Base-by-base conservation (phyloP, 2,888 invertebrate species). In the Caenorhabditis panamensis region DNA sequence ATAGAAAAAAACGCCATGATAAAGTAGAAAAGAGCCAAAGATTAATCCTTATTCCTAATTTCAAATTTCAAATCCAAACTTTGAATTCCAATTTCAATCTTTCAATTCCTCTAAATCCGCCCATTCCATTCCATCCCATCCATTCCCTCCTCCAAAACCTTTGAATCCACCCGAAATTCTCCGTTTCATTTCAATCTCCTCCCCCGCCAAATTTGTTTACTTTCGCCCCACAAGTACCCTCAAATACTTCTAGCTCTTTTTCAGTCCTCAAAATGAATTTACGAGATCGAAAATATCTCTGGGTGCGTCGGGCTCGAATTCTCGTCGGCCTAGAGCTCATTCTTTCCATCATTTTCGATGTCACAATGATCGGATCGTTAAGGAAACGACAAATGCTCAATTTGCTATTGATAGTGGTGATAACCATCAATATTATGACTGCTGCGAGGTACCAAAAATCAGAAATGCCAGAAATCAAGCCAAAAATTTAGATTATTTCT, bases 401-500 rank as follows among this genome's bases (percentile, higher is more conserved):
- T 61, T 28, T 78, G 20, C 37, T 78, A 4, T 20, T 82, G 31
- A 61, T 71, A 9, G 66, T 69, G 16, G 72, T 82, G 1, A 63
- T 82, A n/a, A 59, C 67, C 2, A 36, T 82, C n/a, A 82, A 82
- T 58, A 51, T 82, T 1, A 9, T 82, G 44, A 72, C 78, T 8
- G 77, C 66, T n/a, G 73, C 59, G 5, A 69, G 77, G 77, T 58
- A 18, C 1, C 4, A 36, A 11, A 36, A 16, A 41, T 18, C 16
- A 18, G 22, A 1, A 47, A 28, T 31, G 5, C 9, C 9, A 31
- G 4, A 4, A 31, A 31, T 31, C 31, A 6, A 31, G 5, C 31
- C 31, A 22, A 37, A 22, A 13, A 63, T 77, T 26, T 64, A 66
- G 82, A 31, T 26, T 82, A 4, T 66, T 82, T 54, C 58, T 72